Percentiles rank a stretch among this genome's conserved stretches.
Conservation (phyloP, 2,113 vertebrate species). For the Xenus cinereus region DNA sequence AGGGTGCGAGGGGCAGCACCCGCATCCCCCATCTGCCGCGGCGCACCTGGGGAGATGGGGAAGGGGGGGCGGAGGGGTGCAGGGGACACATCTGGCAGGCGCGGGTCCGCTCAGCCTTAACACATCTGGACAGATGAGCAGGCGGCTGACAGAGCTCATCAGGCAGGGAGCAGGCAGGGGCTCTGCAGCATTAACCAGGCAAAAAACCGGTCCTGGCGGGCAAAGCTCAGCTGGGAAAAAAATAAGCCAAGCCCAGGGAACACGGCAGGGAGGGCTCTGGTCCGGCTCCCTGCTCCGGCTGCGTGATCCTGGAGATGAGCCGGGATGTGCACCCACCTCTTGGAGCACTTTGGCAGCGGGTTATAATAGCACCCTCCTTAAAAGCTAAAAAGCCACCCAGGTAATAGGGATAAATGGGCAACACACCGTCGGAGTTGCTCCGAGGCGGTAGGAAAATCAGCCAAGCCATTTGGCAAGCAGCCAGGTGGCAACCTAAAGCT, state of each 20-base stretch:
- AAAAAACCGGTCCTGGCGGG: not conserved
- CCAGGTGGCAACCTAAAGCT: not conserved
- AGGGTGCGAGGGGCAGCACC: not conserved
- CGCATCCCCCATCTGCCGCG: rapidly evolving
- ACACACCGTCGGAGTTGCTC: rapidly evolving
- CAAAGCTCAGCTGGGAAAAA: not conserved
- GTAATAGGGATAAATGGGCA: not conserved
- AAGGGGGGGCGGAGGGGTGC: not conserved
- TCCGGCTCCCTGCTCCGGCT: not conserved
- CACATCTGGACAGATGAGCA: slow-evolving; percentile 12
- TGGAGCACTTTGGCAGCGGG: rapidly evolving
- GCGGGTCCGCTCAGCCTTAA: not conserved
- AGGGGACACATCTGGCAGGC: not conserved
- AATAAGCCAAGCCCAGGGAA: not conserved
- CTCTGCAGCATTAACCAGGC: not conserved
- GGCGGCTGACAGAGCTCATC: not conserved
- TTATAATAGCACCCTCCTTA: rapidly evolving
- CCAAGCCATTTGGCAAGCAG: not conserved
- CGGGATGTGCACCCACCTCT: not conserved
- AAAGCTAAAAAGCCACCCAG: rapidly evolving
- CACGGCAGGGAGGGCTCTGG: rapidly evolving
- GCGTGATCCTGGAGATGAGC: not conserved
- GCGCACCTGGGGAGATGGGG: rapidly evolving
- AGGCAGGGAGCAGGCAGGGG: not conserved
- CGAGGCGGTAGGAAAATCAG: not conserved